phyloP scores from a whole-genome alignment of 2,113 vertebrate species.

The Bubo bubo region DNA sequence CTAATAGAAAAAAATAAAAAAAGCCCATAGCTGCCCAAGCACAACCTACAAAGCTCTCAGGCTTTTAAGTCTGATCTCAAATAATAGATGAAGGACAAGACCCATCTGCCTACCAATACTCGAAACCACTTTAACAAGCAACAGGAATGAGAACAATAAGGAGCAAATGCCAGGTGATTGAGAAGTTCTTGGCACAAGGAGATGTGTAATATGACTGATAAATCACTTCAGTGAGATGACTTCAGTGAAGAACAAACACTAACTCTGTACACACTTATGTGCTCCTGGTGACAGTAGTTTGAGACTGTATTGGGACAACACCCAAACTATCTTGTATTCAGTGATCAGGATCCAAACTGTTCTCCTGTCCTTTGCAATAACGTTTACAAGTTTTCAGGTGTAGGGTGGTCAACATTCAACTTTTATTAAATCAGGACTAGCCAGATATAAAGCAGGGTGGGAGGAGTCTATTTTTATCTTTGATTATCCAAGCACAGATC shows the following conservation, averaged over 20 bases:
- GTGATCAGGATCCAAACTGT: neutral
- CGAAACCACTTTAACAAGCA: neutral
- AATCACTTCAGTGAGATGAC: neutral
- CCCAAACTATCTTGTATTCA: neutral
- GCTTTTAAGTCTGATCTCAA: neutral
- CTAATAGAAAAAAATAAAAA: neutral
- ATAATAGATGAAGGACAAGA: neutral
- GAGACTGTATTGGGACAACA: neutral
- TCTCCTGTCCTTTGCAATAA: neutral
- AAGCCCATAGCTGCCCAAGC: neutral
- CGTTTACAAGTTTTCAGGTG: neutral
- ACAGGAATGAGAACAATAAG: neutral
- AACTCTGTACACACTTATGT: neutral
- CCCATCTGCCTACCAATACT: neutral
- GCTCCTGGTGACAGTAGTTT: neutral
- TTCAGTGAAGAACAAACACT: neutral
- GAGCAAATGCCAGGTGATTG: neutral
- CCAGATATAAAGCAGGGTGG: neutral
- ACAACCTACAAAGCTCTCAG: neutral
- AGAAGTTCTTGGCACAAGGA: neutral
- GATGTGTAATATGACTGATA: neutral
- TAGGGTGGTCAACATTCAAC: neutral
- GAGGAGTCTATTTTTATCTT: slow-evolving; percentile 34
- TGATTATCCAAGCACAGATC: slow-evolving; percentile 61
- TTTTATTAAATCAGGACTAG: neutral